A percentile compares a stretch with the other conserved stretches of the same genome.
Evolutionary conservation across 2,888 invertebrate genomes (phyloP).

Genomic region (Synergus laeviventris): DNA sequence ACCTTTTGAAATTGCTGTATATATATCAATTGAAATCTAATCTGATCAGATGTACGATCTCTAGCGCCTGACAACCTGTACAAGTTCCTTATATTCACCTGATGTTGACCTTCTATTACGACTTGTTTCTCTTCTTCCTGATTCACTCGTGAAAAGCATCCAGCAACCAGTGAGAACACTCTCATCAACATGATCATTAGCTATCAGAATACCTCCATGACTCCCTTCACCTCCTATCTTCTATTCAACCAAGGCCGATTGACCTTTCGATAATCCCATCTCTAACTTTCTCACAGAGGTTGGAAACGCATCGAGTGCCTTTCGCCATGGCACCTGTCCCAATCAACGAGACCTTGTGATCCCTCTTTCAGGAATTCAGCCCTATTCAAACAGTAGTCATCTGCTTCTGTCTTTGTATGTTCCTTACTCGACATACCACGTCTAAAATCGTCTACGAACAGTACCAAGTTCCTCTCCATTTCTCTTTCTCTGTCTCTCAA

Average conservation of each 20-base stretch:
- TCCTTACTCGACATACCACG: constrained; percentile 65
- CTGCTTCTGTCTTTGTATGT: constrained; percentile 54
- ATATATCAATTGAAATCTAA: too few species aligned
- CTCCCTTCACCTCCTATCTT: background rate
- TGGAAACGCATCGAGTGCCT: background rate
- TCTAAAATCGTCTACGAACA: constrained; percentile 67
- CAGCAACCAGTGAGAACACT: background rate
- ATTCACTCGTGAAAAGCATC: background rate
- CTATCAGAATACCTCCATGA: background rate
- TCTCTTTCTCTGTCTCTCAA: constrained; percentile 49
- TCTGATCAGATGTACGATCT: background rate
- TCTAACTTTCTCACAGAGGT: constrained; percentile 8
- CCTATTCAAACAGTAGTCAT: constrained; percentile 33
- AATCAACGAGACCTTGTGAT: constrained; percentile 16
- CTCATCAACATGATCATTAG: constrained; percentile 12
- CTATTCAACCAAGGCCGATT: background rate
- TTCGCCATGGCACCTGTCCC: constrained; percentile 19
- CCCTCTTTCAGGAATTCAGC: constrained; percentile 24
- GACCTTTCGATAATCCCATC: constrained; percentile 27
- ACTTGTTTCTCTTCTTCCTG: background rate
- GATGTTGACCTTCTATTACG: background rate
- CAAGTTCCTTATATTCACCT: background rate
- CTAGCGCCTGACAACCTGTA: background rate
- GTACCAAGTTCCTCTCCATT: constrained; percentile 52
- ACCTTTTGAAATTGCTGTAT: too few species aligned